Evolutionary conservation across 1,140 invertebrate species (phyloP), one percentile per base, ranked within the genome.

Genomic region (Hycleus cichorii): DNA sequence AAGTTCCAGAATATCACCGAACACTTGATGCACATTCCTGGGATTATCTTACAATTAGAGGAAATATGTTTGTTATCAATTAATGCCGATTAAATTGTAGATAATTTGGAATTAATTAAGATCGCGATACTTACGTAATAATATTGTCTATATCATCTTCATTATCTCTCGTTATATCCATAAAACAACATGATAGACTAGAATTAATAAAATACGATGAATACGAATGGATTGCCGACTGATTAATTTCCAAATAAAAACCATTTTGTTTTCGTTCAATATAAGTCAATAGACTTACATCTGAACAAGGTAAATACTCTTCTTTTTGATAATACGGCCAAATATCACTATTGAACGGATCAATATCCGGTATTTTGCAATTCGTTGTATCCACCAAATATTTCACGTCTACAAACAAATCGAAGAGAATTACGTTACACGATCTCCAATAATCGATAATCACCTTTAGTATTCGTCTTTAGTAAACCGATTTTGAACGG

Each of bases 311-410:
- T n/a, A 53, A 27, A 24, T 53, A 53, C 2, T 60, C 40, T 54
- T 65, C 58, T 47, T 51, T 49, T 12, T 57, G 43, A 32, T 65
- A 58, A 50, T 53, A 69, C 0, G 58, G 55, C 10, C 51, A 50
- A 11, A 69, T 59, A 24, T 69, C 68, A 39, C 62, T 56, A 43
- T 65, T 68, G 26, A 62, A 62, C 5, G 66, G 62, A 45, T 69
- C 60, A 4, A 67, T 25, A 47, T 65, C 49, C 27, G 67, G 67
- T 32, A 71, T 68, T 57, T 57, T 64, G 32, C 69, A 71, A 7
- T 63, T 62, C 3, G 59, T 49, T 2, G 59, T 65, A 44, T 64
- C 57, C 24, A 70, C 61, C 25, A 68, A 39, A 56, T 63, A 70
- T 32, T 60, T 61, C 11, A 32, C 10, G 18, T 53, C 51, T 53